A percentile compares a stretch with the other conserved stretches of the same genome.
These are phyloP conservation scores for Choristoneura rosaceana DNA, from an alignment of 2,888 invertebrate genomes.

Conservation along the genomic window DNA sequence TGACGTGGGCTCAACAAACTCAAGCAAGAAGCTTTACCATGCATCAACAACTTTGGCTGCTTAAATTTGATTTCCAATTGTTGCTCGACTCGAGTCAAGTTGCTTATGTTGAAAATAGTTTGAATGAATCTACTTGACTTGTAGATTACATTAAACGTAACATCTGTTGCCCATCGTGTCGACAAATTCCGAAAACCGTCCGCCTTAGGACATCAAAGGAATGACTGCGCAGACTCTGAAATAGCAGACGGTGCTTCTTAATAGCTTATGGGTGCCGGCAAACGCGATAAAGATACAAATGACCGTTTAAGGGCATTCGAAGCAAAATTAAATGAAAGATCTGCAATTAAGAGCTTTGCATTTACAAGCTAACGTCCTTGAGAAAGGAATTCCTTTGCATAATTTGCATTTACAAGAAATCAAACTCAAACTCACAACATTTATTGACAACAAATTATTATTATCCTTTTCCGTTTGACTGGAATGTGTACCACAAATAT, in stretches of 20 bases:
- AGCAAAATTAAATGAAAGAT: constrained; percentile 13
- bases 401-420: neutral
- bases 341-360: constrained; percentile 25
- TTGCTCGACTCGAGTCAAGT: neutral
- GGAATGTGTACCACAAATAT: neutral
- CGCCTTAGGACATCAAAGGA: constrained; percentile 45
- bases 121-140: constrained; percentile 42
- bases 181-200: constrained; percentile 45
- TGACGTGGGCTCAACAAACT: neutral
- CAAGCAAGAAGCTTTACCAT: neutral
- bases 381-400: neutral
- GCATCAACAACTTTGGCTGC: neutral
- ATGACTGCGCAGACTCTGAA: constrained; percentile 30
- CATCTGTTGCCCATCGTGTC: constrained; percentile 42
- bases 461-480: neutral
- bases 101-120: constrained; percentile 18
- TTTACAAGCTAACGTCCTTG: constrained; percentile 4
- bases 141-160: constrained; percentile 46
- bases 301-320: constrained; percentile 39
- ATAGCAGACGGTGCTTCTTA: constrained; percentile 40
- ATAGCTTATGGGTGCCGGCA: constrained; percentile 41
- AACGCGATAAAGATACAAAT: constrained; percentile 48
- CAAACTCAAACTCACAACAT: too few relatives aligned
- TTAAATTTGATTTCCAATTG: neutral
- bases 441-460: too few relatives aligned